A percentile compares a stretch with the other conserved stretches of the same genome.
Evolutionary conservation across 2,888 invertebrate genomes (phyloP).

Genomic region (Hylaea fasciaria): DNA sequence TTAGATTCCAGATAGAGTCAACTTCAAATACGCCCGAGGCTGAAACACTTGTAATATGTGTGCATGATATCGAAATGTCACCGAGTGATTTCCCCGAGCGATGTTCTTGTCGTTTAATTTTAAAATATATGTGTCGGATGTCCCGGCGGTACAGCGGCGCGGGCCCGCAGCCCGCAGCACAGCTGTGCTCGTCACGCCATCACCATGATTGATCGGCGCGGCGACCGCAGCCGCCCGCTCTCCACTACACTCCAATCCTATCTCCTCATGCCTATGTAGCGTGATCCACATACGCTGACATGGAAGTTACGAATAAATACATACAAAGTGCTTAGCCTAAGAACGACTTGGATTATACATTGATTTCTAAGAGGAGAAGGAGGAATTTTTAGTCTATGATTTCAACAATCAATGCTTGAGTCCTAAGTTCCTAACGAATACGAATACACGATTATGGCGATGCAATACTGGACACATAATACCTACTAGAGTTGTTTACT

Average conservation of each 20-base stretch:
- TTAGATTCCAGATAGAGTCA: constrained; percentile 1
- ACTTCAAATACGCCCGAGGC: constrained; percentile 1
- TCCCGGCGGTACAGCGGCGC: constrained; percentile 25
- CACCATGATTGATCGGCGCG: constrained; percentile 57
- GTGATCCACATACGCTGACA: constrained; percentile 4
- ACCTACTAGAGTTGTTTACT: no score
- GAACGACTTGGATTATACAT: background rate
- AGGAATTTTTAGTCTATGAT: no score
- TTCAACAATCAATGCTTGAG: no score
- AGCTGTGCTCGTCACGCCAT: constrained; percentile 49
- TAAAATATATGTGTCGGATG: constrained; percentile 34
- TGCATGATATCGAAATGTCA: constrained; percentile 31
- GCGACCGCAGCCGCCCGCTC: constrained; percentile 45
- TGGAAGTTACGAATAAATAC: constrained; percentile 16
- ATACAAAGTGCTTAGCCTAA: constrained; percentile 2
- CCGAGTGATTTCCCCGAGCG: constrained; percentile 33
- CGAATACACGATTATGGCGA: no score
- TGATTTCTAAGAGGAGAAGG: background rate
- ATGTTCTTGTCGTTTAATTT: constrained; percentile 34
- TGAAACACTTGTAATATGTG: constrained; percentile 1
- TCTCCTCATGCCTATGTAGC: constrained; percentile 20
- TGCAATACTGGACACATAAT: no score
- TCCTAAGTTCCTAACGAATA: no score
- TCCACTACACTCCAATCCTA: constrained; percentile 24
- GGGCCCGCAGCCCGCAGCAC: constrained; percentile 34